phyloP scores from a whole-genome alignment of 2,113 vertebrate genomes.

The Catagonus wagneri region DNA sequence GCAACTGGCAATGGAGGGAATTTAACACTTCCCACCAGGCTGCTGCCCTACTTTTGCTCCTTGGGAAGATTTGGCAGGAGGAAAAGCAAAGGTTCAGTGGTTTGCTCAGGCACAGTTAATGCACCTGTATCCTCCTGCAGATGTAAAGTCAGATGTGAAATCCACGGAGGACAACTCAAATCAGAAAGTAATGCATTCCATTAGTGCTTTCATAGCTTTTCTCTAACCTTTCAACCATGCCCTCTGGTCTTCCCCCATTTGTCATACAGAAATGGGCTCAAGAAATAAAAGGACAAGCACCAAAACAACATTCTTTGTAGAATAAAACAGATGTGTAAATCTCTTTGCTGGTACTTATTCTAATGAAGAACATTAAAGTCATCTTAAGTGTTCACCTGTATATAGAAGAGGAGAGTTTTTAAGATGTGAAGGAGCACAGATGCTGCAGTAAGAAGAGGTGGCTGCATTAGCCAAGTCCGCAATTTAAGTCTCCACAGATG shows the following conservation, averaged over 20 bases:
- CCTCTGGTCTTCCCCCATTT: not conserved
- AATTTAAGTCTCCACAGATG: slow-evolving; percentile 26
- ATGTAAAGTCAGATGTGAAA: slow-evolving; percentile 36
- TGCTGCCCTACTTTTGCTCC: slow-evolving; percentile 60
- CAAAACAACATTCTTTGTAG: slow-evolving; percentile 24
- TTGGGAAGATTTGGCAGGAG: not conserved
- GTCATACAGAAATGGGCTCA: slow-evolving; percentile 49
- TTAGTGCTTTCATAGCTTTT: slow-evolving; percentile 35
- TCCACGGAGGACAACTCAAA: not conserved
- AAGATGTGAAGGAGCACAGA: not conserved
- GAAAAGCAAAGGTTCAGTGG: not conserved
- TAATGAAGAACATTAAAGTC: slow-evolving; percentile 54
- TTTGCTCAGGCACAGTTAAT: slow-evolving; percentile 20
- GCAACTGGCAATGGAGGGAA: not conserved
- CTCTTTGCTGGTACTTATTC: slow-evolving; percentile 53
- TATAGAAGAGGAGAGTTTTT: not conserved
- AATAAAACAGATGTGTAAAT: slow-evolving; percentile 14
- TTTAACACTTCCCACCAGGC: not conserved
- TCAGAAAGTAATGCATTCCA: not conserved
- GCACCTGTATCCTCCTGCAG: slow-evolving; percentile 44
- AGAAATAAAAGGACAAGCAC: slow-evolving; percentile 17
- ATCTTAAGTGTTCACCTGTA: slow-evolving; percentile 35
- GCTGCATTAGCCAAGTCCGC: not conserved
- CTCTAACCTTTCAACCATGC: not conserved
- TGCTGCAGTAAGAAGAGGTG: not conserved